phyloP scores from a whole-genome alignment of 2,113 vertebrate species.

The Forbesichthys agassizii region DNA sequence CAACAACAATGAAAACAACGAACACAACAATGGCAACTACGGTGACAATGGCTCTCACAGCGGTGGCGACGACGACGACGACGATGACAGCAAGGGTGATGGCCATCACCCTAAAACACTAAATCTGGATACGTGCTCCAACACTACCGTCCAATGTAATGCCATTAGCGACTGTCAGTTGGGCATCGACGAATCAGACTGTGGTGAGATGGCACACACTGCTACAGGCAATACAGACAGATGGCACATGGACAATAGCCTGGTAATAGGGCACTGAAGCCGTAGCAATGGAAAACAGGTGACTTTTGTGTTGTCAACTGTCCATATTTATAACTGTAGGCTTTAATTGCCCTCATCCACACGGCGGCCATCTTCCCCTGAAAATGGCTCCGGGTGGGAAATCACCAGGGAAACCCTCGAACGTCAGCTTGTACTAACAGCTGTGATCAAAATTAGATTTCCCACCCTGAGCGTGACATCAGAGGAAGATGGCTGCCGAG shows the following conservation, averaged over 20 bases:
- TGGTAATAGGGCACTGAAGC: neutral
- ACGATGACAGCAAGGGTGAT: rapidly evolving
- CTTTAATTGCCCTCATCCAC: no score
- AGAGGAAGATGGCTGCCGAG: no score
- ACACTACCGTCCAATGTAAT: constrained; percentile 56
- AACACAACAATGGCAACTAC: neutral
- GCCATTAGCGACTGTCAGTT: constrained; percentile 51
- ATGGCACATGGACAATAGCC: neutral
- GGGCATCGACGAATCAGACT: constrained; percentile 65
- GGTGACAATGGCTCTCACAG: neutral
- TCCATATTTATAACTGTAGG: no score
- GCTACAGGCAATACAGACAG: neutral
- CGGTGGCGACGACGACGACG: neutral
- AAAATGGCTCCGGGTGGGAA: no score
- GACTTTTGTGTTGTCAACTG: neutral
- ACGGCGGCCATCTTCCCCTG: no score
- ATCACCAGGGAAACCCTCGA: no score
- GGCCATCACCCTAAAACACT: rapidly evolving
- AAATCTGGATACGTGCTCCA: constrained; percentile 60
- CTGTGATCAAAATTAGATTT: no score
- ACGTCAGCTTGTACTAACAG: no score
- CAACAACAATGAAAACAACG: neutral
- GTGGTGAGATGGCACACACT: constrained; percentile 56
- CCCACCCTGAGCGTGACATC: no score
- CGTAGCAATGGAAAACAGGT: neutral